Base-by-base conservation (phyloP, 2,113 vertebrate genomes). In the Centropus bengalensis region DNA sequence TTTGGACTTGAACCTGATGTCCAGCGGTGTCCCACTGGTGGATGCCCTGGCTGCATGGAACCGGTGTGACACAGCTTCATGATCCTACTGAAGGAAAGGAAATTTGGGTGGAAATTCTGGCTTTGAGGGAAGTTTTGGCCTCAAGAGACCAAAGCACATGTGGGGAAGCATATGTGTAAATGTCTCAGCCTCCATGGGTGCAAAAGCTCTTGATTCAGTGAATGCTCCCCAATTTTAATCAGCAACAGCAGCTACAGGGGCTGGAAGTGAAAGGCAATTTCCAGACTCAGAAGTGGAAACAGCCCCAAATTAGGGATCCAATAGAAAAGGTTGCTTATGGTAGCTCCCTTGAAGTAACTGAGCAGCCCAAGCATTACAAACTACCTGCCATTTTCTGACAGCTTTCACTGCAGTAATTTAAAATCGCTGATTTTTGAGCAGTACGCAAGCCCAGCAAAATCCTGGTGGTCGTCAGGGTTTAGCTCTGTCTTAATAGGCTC, bases 131-230 rank as follows among this genome's bases (percentile, higher is more conserved):
- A 6, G 7, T 76, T 79, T 58, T 58, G 42, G 17, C 27, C 71
- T 13, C 11, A 22, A 54, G 30, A 36, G 36, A 7, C 36, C 36
- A 36, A 36, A 36, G 36, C 36, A 36, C 9, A 36, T 36, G 36
- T 36, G n/a, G 23, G 16, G 3, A 19, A 63, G 16, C 0, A 0
- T 47, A 7, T 2, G 0, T 42, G 23, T 2, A 4, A 32, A 63
- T 0, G 2, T 0, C 2, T 62, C 18, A 15, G 9, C 30, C 11
- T 28, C 7, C 1, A 1, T 0, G 3, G 21, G 5, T 24, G 28
- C 58, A 44, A 45, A 64, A 76, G 23, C 44, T 44, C 28, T 20
- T 14, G 10, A 10, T 91, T 91, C 67, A 38, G 15, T 38, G 38
- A 62, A 40, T 22, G 8, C 20, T 30, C 69, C 22, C 12, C 40